These are phyloP conservation scores for Paratilapia polleni DNA, from an alignment of 2,113 vertebrate genomes.

Conservation along the genomic window DNA sequence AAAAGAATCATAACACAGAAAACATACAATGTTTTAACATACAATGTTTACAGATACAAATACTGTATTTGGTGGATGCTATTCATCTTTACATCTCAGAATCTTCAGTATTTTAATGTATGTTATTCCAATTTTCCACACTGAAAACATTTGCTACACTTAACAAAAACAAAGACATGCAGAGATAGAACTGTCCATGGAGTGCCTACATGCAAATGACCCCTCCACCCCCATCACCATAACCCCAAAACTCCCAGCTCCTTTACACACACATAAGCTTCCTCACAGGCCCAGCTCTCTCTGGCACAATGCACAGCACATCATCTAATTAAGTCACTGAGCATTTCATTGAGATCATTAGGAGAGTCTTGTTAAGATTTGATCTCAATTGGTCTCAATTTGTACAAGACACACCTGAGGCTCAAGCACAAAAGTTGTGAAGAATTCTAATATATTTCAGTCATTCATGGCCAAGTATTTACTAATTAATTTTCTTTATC, in stretches of 20 bases:
- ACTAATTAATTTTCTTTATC: background rate
- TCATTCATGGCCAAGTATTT: background rate
- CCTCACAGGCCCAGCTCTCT: slow-evolving; percentile 43
- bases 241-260: background rate
- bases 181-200: background rate
- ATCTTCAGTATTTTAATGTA: background rate
- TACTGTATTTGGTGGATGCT: background rate
- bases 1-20: background rate
- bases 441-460: background rate
- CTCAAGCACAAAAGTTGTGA: background rate
- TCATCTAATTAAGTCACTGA: slow-evolving; percentile 70
- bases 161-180: slow-evolving; percentile 51
- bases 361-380: slow-evolving; percentile 71
- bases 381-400: background rate
- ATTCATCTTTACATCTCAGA: background rate
- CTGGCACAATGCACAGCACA: slow-evolving; percentile 49
- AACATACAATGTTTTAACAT: background rate
- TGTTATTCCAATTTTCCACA: background rate
- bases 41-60: no score
- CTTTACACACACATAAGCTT: slow-evolving; percentile 19
- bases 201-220: background rate
- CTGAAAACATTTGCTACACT: slow-evolving; percentile 20
- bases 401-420: background rate
- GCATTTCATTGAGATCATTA: slow-evolving; percentile 76
- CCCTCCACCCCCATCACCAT: background rate